Conservation (phyloP, 2,113 vertebrate genomes). For the Sylvilagus bachmani region DNA sequence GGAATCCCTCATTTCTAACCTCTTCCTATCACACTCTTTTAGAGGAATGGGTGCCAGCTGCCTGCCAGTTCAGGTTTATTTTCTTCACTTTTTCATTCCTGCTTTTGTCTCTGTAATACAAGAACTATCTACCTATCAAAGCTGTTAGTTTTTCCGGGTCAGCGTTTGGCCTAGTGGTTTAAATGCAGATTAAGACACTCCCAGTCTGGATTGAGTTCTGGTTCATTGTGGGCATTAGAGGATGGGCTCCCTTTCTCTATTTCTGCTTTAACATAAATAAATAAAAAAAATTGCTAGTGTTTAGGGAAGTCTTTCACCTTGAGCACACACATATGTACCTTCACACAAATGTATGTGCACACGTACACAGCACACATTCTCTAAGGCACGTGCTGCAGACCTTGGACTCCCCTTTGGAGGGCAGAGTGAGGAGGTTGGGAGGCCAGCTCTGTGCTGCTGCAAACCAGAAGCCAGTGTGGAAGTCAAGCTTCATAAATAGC, state of each 20-base stretch:
- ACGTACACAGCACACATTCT: fast-evolving
- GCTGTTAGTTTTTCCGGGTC: background rate
- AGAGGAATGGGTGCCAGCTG: background rate
- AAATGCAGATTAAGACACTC: too few relatives aligned
- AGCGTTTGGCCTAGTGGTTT: too few relatives aligned
- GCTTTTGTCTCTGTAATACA: background rate
- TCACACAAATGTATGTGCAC: background rate
- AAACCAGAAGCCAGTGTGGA: background rate
- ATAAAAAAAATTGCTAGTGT: background rate
- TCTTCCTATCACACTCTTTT: background rate
- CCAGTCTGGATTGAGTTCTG: too few relatives aligned
- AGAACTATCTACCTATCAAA: background rate
- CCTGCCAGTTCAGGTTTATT: background rate
- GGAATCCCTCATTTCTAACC: background rate
- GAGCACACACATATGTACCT: background rate
- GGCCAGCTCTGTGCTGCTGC: background rate
- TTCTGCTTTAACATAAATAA: too few relatives aligned
- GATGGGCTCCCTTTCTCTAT: too few relatives aligned
- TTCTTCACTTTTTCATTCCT: background rate
- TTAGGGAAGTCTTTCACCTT: background rate
- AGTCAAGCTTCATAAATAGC: background rate
- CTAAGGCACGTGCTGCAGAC: fast-evolving
- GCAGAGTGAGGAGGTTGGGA: background rate
- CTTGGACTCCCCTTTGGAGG: background rate
- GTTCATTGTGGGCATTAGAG: too few relatives aligned